Conservation (phyloP, 2,113 vertebrate species). For the Hemichromis elongatus region DNA sequence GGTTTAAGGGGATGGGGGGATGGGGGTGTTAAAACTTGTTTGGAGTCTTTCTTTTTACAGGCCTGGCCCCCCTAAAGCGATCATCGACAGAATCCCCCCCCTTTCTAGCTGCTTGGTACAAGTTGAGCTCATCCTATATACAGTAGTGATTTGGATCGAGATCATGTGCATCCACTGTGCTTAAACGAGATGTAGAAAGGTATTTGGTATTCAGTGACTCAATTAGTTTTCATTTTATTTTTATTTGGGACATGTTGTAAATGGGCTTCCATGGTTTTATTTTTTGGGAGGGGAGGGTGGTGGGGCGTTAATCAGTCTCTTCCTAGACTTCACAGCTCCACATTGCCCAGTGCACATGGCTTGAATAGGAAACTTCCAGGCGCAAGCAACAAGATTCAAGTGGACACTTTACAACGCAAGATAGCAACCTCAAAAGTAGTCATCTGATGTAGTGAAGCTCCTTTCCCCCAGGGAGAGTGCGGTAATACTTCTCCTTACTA, state of each 20-base stretch:
- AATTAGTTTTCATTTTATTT: not conserved
- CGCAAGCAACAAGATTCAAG: constrained; percentile 41
- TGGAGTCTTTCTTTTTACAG: constrained; percentile 75
- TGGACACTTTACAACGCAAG: constrained; percentile 54
- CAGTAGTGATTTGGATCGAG: constrained; percentile 49
- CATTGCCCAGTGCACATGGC: constrained; percentile 49
- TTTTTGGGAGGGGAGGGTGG: constrained; percentile 24
- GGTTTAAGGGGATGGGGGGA: constrained; percentile 1
- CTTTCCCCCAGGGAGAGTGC: constrained; percentile 44
- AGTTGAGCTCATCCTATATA: constrained; percentile 42
- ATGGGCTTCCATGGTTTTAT: constrained; percentile 5
- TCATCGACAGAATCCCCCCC: constrained; percentile 50
- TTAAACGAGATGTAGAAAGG: constrained; percentile 66
- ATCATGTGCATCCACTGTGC: constrained; percentile 34
- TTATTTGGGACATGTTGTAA: constrained; percentile 1
- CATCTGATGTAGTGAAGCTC: constrained; percentile 54
- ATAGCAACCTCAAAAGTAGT: constrained; percentile 57
- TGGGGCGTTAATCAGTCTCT: constrained; percentile 72
- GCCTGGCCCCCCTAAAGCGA: constrained; percentile 49
- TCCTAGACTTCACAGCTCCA: constrained; percentile 76
- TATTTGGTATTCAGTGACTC: constrained; percentile 47
- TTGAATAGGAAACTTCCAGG: constrained; percentile 54
- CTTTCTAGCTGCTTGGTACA: constrained; percentile 39
- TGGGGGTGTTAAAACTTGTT: constrained; percentile 54
- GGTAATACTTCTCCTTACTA: constrained; percentile 65